A percentile compares a stretch with the other conserved stretches of the same genome.
These are phyloP conservation scores for Papilio aristodemus DNA, from an alignment of 1,140 invertebrate species.

Conservation along the genomic window DNA sequence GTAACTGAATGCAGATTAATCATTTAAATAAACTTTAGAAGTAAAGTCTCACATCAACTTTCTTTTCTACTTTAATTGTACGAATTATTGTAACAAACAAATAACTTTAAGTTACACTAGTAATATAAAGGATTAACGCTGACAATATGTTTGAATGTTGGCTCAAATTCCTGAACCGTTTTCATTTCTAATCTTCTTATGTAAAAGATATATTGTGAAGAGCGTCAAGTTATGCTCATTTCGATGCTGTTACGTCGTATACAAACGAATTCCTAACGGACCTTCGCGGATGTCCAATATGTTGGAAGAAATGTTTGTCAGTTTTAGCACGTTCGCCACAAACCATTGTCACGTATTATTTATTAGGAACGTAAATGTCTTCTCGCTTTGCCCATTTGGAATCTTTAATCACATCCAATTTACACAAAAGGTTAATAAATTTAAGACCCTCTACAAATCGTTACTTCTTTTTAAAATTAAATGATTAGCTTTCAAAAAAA, in stretches of 20 bases:
- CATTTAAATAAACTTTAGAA: too few species aligned
- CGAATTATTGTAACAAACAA: not conserved
- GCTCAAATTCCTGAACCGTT: not conserved
- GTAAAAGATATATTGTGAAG: not conserved
- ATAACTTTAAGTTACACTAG: not conserved
- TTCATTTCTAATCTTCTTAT: conserved; percentile 1
- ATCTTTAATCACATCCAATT: too few species aligned
- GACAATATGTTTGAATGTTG: not conserved
- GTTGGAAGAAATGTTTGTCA: conserved; percentile 13
- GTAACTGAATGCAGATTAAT: too few species aligned
- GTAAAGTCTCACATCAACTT: too few species aligned
- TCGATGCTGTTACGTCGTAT: conserved; percentile 6
- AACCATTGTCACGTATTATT: conserved; percentile 16
- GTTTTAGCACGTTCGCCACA: conserved; percentile 26
- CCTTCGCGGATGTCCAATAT: conserved; percentile 12
- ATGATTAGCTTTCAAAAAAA: too few species aligned
- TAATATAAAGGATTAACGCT: too few species aligned
- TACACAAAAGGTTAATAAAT: too few species aligned
- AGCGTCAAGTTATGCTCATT: not conserved
- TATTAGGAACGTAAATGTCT: not conserved
- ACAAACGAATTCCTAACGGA: conserved; percentile 34
- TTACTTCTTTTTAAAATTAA: too few species aligned
- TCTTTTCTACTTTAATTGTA: too few species aligned
- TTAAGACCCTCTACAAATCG: too few species aligned
- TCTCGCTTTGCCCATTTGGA: too few species aligned